A percentile compares a stretch with the other conserved stretches of the same genome.
Conservation (phyloP, 1,140 invertebrate species). For the Dendroctonus ponderosae region DNA sequence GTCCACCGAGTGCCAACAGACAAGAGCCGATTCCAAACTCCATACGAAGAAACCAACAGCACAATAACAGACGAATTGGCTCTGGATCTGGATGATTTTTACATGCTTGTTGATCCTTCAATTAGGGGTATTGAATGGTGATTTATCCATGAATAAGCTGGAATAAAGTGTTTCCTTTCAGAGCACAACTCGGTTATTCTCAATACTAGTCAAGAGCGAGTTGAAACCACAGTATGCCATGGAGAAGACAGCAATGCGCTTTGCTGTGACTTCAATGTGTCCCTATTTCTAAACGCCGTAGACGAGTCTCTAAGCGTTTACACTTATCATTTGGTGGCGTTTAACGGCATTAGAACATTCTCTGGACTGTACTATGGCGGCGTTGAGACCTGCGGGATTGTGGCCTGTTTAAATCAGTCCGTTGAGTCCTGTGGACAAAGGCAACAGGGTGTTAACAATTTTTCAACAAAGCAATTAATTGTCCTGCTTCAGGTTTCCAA, state of each 20-base stretch:
- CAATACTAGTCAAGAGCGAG: conserved; percentile 8
- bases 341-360: conserved; percentile 52
- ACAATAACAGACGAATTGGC: conserved; percentile 27
- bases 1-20: conserved; percentile 18
- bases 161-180: conserved; percentile 7
- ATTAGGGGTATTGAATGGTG: conserved; percentile 23
- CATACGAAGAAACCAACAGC: background rate
- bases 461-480: background rate
- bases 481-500: conserved; percentile 31
- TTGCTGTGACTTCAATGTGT: conserved; percentile 35
- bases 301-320: conserved; percentile 25
- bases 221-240: conserved; percentile 25
- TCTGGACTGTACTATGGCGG: conserved; percentile 48
- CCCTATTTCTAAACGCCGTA: background rate
- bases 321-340: conserved; percentile 51
- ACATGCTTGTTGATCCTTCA: conserved; percentile 27
- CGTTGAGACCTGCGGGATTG: conserved; percentile 53
- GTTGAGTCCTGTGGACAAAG: conserved; percentile 50
- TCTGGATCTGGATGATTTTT: conserved; percentile 25
- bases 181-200: conserved; percentile 28
- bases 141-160: background rate
- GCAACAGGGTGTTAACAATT: conserved; percentile 38
- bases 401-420: conserved; percentile 52
- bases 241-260: conserved; percentile 15
- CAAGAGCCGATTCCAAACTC: conserved; percentile 2